These are phyloP conservation scores for Mystacornis crossleyi DNA, from an alignment of 2,113 vertebrate genomes.

Conservation along the genomic window DNA sequence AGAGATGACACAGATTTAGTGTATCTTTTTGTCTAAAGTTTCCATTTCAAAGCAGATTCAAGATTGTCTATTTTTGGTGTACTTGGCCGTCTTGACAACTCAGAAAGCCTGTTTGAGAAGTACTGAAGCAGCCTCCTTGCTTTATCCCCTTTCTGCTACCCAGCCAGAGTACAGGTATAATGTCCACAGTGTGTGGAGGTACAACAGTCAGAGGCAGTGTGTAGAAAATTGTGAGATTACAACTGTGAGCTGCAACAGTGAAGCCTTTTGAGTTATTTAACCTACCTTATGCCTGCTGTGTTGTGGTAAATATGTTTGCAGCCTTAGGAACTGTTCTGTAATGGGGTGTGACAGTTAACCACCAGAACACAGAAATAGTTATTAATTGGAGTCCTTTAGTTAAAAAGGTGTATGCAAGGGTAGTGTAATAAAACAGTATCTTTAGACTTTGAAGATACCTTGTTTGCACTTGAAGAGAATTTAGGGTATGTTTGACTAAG, in stretches of 20 bases:
- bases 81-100: background rate
- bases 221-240: background rate
- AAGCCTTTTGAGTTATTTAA: background rate
- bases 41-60: background rate
- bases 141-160: background rate
- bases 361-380: background rate
- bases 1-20: background rate
- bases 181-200: background rate
- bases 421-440: background rate
- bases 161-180: background rate
- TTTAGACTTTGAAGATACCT: background rate
- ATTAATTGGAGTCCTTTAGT: background rate
- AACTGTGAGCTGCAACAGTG: background rate
- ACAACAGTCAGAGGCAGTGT: background rate
- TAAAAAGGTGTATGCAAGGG: background rate
- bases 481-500: background rate
- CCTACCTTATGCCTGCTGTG: too few species aligned
- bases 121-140: background rate
- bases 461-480: background rate
- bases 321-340: background rate
- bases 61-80: background rate
- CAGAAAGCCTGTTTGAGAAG: background rate
- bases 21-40: background rate
- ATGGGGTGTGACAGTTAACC: background rate
- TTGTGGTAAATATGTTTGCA: too few species aligned